phyloP scores from a whole-genome alignment of 1,140 invertebrate genomes.

The Hypothenemus hampei region DNA sequence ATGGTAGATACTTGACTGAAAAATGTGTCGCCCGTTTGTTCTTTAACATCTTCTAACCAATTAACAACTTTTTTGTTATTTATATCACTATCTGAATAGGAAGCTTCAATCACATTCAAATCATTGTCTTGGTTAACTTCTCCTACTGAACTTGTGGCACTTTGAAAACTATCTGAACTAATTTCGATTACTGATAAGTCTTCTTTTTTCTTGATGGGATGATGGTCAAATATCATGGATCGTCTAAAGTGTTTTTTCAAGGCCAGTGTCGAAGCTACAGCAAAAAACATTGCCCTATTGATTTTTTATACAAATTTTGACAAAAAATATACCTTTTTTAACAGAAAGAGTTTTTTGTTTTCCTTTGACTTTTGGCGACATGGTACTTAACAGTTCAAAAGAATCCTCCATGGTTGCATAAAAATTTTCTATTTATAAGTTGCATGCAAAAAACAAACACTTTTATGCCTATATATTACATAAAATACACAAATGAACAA shows the following conservation, averaged over 20 bases:
- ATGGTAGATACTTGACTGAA: conserved; percentile 37
- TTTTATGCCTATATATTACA: too few relatives aligned
- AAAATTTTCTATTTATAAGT: too few relatives aligned
- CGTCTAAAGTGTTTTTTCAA: conserved; percentile 35
- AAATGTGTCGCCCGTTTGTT: conserved; percentile 13
- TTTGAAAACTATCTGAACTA: conserved; percentile 13
- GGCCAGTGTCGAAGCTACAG: conserved; percentile 34
- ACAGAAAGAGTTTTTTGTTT: conserved; percentile 24
- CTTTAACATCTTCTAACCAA: conserved; percentile 31
- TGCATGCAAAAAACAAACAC: too few relatives aligned
- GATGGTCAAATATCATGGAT: conserved; percentile 34
- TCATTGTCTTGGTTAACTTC: conserved; percentile 9
- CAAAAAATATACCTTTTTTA: conserved; percentile 25
- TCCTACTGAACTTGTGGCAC: conserved; percentile 5
- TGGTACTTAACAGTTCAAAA: conserved; percentile 31
- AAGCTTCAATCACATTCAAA: conserved; percentile 11
- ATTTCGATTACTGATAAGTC: conserved; percentile 26
- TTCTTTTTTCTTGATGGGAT: conserved; percentile 18
- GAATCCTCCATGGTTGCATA: conserved; percentile 29
- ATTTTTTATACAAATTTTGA: background rate
- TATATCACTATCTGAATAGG: conserved; percentile 7
- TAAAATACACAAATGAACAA: too few relatives aligned
- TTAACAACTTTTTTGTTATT: conserved; percentile 15
- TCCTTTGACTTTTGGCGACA: conserved; percentile 33
- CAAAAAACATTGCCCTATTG: conserved; percentile 15